Evolutionary conservation across 2,888 invertebrate species (phyloP), one percentile per base, ranked within the genome.

Genomic region (Gandaritis pyraliata): DNA sequence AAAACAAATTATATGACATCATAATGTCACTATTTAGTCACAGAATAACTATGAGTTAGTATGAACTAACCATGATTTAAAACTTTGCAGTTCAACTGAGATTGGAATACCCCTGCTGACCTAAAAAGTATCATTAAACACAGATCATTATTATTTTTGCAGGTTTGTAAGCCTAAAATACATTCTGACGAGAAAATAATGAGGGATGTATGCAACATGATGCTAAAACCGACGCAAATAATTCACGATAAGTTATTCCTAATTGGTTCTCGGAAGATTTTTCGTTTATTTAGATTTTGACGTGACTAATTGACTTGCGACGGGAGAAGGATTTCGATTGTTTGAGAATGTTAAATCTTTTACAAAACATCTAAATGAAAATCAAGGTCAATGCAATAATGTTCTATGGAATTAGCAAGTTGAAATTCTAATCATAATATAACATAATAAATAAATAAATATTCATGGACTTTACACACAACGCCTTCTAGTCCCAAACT

Each of bases 111-210:
- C n/a, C n/a, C n/a, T n/a, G n/a, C 29, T 23, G 45, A 33, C 33
- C 53, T 33, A 43, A 54, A 53, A 47, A 54, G 36, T 54, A 39
- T 29, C 39, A 55, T 55, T 57, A 50, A 43, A 58, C 15, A 18
- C 23, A 16, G 46, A 51, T 58, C 49, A 56, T 56, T 43, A 43
- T 36, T 47, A 50, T 38, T 12, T 53, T 18, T 43, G 41, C 23
- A 33, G n/a, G 10, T 15, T 38, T 23, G n/a, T 39, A 46, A 33
- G 49, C 36, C 13, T 65, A 64, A 67, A 77, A 83, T 79, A 82
- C 82, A 81, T 82, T 76, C 80, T 83, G 82, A 83, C 76, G 84
- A 83, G 78, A 75, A 80, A 78, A 83, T 86, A 87, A 87, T 82
- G 81, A 84, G 80, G 68, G 67, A 69, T 73, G 72, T 59, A 71